A percentile compares a stretch with the other conserved stretches of the same genome.
These are phyloP conservation scores for Mus musculus DNA, from an alignment of 2,113 vertebrate species.

Conservation along the genomic window DNA sequence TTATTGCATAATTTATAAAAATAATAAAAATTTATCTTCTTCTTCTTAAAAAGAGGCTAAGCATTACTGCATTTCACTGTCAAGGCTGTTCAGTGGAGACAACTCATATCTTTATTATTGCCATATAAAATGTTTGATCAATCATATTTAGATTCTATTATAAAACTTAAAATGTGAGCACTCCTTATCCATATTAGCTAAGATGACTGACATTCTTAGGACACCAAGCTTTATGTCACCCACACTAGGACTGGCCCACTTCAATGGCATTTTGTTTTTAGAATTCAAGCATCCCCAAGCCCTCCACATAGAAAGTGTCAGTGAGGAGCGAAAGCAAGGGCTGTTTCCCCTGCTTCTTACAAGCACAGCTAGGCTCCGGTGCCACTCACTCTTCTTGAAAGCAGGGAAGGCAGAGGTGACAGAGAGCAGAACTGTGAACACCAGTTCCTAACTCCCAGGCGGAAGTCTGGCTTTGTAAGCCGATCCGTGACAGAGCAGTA, in stretches of 20 bases:
- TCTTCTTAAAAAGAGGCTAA: slow-evolving; percentile 61
- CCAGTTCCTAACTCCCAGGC: slow-evolving; percentile 53
- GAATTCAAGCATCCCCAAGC: slow-evolving; percentile 24
- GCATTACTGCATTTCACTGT: slow-evolving; percentile 41
- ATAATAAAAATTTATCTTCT: slow-evolving; percentile 73
- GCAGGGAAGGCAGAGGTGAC: slow-evolving; percentile 55
- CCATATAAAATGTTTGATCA: slow-evolving; percentile 58
- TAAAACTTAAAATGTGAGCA: slow-evolving; percentile 63
- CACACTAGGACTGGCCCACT: background rate
- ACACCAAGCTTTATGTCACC: background rate
- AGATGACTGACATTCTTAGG: slow-evolving; percentile 38
- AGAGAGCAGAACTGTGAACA: slow-evolving; percentile 59
- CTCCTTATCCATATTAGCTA: slow-evolving; percentile 45
- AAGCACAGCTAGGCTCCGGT: slow-evolving; percentile 41
- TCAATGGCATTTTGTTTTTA: slow-evolving; percentile 7
- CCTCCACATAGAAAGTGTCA: slow-evolving; percentile 38
- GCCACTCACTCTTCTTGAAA: slow-evolving; percentile 59
- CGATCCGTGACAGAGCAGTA: slow-evolving; percentile 62
- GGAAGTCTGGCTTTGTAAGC: slow-evolving; percentile 69
- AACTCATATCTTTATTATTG: slow-evolving; percentile 68
- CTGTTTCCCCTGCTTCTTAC: background rate
- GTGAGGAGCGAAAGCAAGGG: slow-evolving; percentile 46
- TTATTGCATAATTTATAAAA: slow-evolving; percentile 78
- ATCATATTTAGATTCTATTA: slow-evolving; percentile 59
- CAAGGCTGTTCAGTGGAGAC: slow-evolving; percentile 43